Conservation (phyloP, 2,888 invertebrate genomes). For the Tetheella fluctuosa region DNA sequence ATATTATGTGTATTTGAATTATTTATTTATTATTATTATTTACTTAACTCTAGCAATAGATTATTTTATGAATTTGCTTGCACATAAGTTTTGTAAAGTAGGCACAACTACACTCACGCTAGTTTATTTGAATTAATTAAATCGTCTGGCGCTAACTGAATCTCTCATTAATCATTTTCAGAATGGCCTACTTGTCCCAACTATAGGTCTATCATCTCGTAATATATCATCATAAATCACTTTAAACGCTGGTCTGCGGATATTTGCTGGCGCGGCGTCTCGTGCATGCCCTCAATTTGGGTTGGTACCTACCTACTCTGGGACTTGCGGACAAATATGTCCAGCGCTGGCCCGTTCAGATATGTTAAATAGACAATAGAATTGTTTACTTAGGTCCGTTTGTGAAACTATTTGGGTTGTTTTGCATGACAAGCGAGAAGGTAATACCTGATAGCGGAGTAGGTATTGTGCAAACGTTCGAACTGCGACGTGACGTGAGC, state of each 20-base stretch:
- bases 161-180: constrained; percentile 47
- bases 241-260: constrained; percentile 52
- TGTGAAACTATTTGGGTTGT: constrained; percentile 36
- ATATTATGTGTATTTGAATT: too few species aligned
- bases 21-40: too few species aligned
- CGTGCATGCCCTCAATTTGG: constrained; percentile 53
- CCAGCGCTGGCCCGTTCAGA: constrained; percentile 41
- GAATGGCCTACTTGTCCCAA: constrained; percentile 39
- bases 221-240: constrained; percentile 75
- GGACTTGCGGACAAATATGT: constrained; percentile 41
- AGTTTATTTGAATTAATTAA: constrained; percentile 16
- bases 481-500: background rate
- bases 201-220: constrained; percentile 52
- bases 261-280: constrained; percentile 46
- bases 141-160: constrained; percentile 23
- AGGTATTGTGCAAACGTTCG: background rate
- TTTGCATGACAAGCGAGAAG: constrained; percentile 33
- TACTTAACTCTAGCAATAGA: too few species aligned
- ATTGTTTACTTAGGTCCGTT: constrained; percentile 48
- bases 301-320: constrained; percentile 24
- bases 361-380: constrained; percentile 53
- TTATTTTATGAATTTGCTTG: too few species aligned
- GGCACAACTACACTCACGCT: background rate
- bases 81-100: background rate
- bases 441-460: constrained; percentile 21